Evolutionary conservation across 2,888 invertebrate species (phyloP).

Genomic region (Meliscaeva auricollis): DNA sequence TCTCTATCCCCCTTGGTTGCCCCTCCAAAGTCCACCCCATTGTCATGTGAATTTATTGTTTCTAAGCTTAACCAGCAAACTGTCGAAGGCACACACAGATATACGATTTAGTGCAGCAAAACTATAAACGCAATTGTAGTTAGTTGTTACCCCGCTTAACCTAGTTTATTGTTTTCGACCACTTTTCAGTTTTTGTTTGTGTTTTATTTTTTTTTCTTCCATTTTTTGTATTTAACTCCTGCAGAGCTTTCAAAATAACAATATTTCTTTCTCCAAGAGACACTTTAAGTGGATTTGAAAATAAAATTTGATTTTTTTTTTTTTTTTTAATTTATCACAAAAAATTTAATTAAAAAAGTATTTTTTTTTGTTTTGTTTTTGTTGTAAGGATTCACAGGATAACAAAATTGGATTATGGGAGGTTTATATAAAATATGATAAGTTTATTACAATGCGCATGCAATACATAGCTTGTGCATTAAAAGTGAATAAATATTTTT

Average conservation of each 20-base stretch:
- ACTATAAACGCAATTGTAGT: slow-evolving; percentile 41
- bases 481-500: slow-evolving; percentile 43
- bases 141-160: slow-evolving; percentile 57
- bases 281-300: slow-evolving; percentile 60
- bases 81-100: slow-evolving; percentile 37
- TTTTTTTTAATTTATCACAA: slow-evolving; percentile 17
- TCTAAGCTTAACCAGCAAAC: slow-evolving; percentile 27
- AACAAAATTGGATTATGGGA: background rate
- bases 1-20: no score
- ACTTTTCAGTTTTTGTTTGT: slow-evolving; percentile 34
- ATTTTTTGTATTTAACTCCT: background rate
- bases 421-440: slow-evolving; percentile 1
- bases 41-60: slow-evolving; percentile 52
- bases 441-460: slow-evolving; percentile 54
- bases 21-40: background rate
- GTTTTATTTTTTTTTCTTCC: background rate
- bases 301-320: slow-evolving; percentile 46
- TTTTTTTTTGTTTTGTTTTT: background rate
- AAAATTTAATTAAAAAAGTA: slow-evolving; percentile 53
- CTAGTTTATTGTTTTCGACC: slow-evolving; percentile 54
- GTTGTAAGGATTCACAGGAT: background rate
- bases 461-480: slow-evolving; percentile 66
- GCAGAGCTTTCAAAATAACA: slow-evolving; percentile 12
- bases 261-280: slow-evolving; percentile 5
- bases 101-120: slow-evolving; percentile 32